These are phyloP conservation scores for Fissipunctia ypsillon DNA, from an alignment of 2,888 invertebrate genomes.

Conservation along the genomic window DNA sequence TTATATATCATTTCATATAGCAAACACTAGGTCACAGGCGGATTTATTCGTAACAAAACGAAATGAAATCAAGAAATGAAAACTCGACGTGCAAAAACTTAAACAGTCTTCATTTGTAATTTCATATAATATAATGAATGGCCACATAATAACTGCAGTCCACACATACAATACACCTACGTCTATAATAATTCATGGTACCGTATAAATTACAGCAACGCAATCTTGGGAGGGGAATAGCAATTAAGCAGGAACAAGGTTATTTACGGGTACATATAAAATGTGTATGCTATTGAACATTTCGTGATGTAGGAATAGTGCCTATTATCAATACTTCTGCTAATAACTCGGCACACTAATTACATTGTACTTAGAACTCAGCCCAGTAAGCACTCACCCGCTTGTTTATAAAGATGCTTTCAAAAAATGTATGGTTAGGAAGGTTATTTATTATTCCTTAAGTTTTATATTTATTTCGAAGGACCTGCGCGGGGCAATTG, in stretches of 20 bases:
- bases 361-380: constrained; percentile 27
- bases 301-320: constrained; percentile 64
- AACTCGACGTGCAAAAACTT: constrained; percentile 4
- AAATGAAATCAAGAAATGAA: not conserved
- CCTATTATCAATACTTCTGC: constrained; percentile 48
- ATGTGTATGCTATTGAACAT: constrained; percentile 68
- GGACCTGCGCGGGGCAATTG: too few relatives aligned
- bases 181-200: constrained; percentile 78
- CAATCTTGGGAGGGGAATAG: constrained; percentile 79
- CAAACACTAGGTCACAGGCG: not conserved
- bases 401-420: not conserved
- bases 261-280: constrained; percentile 78
- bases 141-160: constrained; percentile 69
- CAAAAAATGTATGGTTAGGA: not conserved
- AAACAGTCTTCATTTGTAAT: constrained; percentile 48
- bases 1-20: constrained; percentile 34
- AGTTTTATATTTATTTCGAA: not conserved
- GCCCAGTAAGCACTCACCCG: not conserved
- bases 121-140: constrained; percentile 47
- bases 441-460: not conserved
- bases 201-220: constrained; percentile 81
- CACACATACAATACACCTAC: constrained; percentile 72
- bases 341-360: constrained; percentile 26
- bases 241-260: constrained; percentile 80
- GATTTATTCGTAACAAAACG: constrained; percentile 1